These are phyloP conservation scores for Formicarius rufipectus DNA, from an alignment of 2,113 vertebrate genomes.

Conservation along the genomic window DNA sequence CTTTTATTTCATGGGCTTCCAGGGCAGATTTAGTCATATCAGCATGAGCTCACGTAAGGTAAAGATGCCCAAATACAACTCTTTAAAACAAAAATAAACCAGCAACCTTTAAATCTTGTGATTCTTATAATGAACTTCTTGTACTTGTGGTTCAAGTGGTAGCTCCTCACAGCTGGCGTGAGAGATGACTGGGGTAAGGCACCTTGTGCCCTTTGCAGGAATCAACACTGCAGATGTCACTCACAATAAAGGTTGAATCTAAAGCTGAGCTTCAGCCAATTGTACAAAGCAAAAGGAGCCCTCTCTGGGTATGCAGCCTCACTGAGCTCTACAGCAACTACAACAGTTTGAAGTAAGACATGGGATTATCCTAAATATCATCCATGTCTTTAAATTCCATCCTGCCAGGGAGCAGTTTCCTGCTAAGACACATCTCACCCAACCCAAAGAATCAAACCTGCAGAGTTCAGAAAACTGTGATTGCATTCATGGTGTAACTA, in stretches of 20 bases:
- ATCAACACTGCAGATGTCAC: neutral
- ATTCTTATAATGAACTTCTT: neutral
- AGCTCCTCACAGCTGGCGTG: neutral
- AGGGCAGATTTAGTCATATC: neutral
- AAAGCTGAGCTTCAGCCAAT: neutral
- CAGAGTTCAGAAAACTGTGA: neutral
- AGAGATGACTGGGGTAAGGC: neutral
- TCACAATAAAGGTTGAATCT: neutral
- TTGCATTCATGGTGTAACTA: neutral
- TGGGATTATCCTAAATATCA: neutral
- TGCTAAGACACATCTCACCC: neutral
- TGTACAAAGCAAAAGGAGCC: neutral
- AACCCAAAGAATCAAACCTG: neutral
- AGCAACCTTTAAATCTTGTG: neutral
- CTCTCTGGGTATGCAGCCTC: neutral
- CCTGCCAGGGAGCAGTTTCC: neutral
- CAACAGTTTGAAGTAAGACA: neutral
- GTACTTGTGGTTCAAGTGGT: neutral
- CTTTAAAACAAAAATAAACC: neutral
- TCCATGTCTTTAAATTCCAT: neutral
- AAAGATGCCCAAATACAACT: neutral
- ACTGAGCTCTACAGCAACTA: neutral
- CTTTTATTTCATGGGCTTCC: slow-evolving; percentile 8
- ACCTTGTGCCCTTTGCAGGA: neutral
- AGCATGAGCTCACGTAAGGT: slow-evolving; percentile 4